Conservation (phyloP, 2,888 invertebrate species). For the Dendrolimus houi region DNA sequence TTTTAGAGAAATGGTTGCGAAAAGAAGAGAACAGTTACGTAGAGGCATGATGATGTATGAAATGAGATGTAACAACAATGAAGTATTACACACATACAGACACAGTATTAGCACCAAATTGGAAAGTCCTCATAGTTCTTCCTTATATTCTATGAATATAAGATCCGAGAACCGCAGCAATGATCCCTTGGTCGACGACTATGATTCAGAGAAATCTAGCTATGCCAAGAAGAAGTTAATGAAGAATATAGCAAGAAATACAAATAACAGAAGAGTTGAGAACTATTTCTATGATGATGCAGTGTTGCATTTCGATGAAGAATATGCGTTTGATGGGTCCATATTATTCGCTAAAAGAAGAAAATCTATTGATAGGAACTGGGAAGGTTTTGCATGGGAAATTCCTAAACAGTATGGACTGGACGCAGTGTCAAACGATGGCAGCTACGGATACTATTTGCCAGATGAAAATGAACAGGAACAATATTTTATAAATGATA, state of each 20-base stretch:
- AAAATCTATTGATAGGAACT: conserved; percentile 59
- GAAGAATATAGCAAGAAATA: conserved; percentile 66
- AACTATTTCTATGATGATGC: conserved; percentile 72
- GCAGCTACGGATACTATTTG: conserved; percentile 65
- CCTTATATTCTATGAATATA: conserved; percentile 56
- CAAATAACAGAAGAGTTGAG: conserved; percentile 36
- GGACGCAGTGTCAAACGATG: conserved; percentile 59
- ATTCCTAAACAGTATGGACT: conserved; percentile 40
- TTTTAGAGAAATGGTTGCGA: conserved; percentile 62
- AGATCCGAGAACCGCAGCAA: conserved; percentile 57
- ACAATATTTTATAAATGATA: conserved; percentile 62
- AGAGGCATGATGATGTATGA: conserved; percentile 60
- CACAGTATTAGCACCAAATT: conserved; percentile 38
- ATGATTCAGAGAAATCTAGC: conserved; percentile 64
- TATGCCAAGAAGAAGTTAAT: conserved; percentile 64
- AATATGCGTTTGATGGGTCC: conserved; percentile 67
- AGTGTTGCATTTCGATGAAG: conserved; percentile 64
- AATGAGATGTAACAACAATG: conserved; percentile 46
- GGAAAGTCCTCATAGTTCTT: conserved; percentile 56
- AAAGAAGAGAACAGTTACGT: conserved; percentile 57
- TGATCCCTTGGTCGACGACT: conserved; percentile 66
- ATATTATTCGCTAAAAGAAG: conserved; percentile 64
- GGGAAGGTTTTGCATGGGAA: conserved; percentile 50
- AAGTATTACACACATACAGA: conserved; percentile 43
- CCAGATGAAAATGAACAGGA: conserved; percentile 59